Conservation (phyloP, 1,140 invertebrate species). For the Radopholus similis region DNA sequence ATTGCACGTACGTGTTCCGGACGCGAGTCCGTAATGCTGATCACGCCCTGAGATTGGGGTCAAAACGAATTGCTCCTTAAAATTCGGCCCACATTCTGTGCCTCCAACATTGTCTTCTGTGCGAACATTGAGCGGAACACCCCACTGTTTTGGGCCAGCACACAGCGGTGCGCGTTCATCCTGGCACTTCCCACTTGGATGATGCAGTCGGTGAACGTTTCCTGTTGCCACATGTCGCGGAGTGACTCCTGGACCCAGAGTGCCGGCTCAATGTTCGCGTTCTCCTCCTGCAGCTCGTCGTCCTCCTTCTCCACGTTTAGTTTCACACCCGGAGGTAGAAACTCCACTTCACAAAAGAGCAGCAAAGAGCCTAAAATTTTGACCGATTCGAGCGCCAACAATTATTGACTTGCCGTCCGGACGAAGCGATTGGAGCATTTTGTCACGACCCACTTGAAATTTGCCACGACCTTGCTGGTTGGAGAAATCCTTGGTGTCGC, state of each 20-base stretch:
- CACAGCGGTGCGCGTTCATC: constrained; percentile 51
- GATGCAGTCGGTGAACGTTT: constrained; percentile 49
- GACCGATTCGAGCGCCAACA: background rate
- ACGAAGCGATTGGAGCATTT: constrained; percentile 39
- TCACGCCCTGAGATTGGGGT: constrained; percentile 20
- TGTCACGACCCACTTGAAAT: constrained; percentile 47
- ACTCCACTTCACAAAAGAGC: constrained; percentile 52
- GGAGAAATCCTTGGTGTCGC: constrained; percentile 58
- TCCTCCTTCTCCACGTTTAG: constrained; percentile 53
- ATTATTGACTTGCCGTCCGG: constrained; percentile 31
- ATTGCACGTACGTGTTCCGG: constrained; percentile 41
- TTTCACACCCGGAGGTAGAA: constrained; percentile 52
- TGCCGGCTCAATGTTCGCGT: constrained; percentile 22
- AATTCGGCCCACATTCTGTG: constrained; percentile 32
- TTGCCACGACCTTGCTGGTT: constrained; percentile 58
- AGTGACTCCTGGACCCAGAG: constrained; percentile 29
- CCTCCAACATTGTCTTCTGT: constrained; percentile 51
- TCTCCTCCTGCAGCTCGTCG: constrained; percentile 41
- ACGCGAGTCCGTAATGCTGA: constrained; percentile 48
- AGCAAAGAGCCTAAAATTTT: constrained; percentile 33
- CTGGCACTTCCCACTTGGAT: constrained; percentile 25
- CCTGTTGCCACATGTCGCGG: constrained; percentile 46
- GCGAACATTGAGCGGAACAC: constrained; percentile 56
- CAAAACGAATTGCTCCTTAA: background rate
- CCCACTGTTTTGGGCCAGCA: constrained; percentile 51